Conservation (phyloP, 1,140 invertebrate species). For the Drosophila aff. region DNA sequence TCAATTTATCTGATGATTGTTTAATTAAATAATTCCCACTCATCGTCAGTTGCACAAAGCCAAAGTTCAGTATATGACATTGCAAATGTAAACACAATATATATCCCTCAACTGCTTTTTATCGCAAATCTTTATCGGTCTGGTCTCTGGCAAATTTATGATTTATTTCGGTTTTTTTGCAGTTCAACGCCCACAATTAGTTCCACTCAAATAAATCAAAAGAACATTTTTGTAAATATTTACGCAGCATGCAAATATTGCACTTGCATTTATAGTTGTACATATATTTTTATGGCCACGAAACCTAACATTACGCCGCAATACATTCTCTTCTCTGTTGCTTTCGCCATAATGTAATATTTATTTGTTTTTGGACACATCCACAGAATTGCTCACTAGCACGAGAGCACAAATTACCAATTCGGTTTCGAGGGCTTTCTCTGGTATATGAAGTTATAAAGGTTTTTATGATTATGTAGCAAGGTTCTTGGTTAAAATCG, state of each 20-base stretch:
- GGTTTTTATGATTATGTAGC: neutral
- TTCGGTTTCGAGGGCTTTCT: neutral
- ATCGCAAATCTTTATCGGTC: conserved; percentile 44
- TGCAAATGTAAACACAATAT: conserved; percentile 35
- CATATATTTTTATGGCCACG: conserved; percentile 56
- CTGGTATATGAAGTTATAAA: neutral
- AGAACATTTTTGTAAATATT: conserved; percentile 74
- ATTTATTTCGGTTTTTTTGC: conserved; percentile 64
- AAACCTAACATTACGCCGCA: conserved; percentile 61
- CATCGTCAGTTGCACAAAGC: conserved; percentile 35
- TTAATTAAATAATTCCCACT: conserved; percentile 77
- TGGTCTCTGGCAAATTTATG: conserved; percentile 39
- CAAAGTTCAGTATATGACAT: conserved; percentile 56
- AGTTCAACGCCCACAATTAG: conserved; percentile 83
- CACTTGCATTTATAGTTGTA: conserved; percentile 33
- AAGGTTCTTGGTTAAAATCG: neutral
- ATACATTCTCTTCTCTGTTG: conserved; percentile 36
- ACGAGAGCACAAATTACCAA: conserved; percentile 42
- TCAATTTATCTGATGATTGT: conserved; percentile 54
- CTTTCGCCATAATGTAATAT: conserved; percentile 62
- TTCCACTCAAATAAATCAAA: conserved; percentile 84
- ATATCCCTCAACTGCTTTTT: conserved; percentile 31
- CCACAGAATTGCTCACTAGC: conserved; percentile 45
- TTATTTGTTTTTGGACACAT: conserved; percentile 63
- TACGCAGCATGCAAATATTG: conserved; percentile 44